Evolutionary conservation across 2,113 vertebrate genomes (phyloP).

Genomic region (Aegithalos caudatus): DNA sequence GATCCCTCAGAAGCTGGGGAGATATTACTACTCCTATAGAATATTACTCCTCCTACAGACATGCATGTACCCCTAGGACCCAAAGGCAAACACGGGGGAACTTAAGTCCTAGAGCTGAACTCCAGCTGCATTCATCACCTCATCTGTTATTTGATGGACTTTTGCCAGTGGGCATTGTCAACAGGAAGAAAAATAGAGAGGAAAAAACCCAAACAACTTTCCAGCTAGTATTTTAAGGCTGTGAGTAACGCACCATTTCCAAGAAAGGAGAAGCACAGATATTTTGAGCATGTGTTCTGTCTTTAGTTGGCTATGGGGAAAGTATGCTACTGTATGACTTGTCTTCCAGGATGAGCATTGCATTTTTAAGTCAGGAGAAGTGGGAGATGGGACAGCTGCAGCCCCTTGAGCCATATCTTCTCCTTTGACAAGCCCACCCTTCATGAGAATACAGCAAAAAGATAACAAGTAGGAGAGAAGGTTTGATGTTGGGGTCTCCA

Average conservation of each 20-base stretch:
- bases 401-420: neutral
- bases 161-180: constrained; percentile 33
- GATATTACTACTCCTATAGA: neutral
- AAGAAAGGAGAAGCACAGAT: neutral
- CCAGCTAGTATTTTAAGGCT: constrained; percentile 9
- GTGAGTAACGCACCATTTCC: neutral
- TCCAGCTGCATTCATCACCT: constrained; percentile 28
- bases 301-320: neutral
- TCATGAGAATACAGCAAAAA: neutral
- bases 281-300: neutral
- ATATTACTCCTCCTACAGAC: neutral
- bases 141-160: constrained; percentile 40
- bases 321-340: neutral
- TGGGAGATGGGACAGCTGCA: neutral
- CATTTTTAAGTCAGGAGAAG: neutral
- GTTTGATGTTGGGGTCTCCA: neutral
- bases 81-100: neutral
- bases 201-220: neutral
- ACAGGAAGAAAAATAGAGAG: neutral
- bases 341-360: neutral
- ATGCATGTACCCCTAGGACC: neutral
- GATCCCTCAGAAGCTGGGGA: neutral
- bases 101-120: neutral
- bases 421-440: neutral
- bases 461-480: neutral